Evolutionary conservation across 2,888 invertebrate species (phyloP).

Genomic region (Petrophora chlorosata): DNA sequence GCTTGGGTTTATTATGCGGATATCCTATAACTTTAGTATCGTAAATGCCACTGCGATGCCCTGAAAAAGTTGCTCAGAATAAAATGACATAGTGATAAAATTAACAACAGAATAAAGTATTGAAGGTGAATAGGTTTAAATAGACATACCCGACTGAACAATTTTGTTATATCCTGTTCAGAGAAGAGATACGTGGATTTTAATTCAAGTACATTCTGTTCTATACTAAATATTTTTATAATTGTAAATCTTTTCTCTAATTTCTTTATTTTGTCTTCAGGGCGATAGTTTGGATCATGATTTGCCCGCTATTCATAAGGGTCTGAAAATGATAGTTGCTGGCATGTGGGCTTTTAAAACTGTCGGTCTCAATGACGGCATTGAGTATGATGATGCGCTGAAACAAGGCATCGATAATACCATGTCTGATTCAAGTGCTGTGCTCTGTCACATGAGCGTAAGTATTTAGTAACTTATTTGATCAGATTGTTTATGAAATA

Average conservation of each 20-base stretch:
- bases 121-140: too few relatives aligned
- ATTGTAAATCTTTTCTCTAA: not conserved
- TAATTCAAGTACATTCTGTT: not conserved
- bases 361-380: conserved; percentile 72
- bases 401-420: conserved; percentile 81
- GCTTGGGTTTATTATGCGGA: too few relatives aligned
- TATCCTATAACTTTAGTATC: too few relatives aligned
- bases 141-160: too few relatives aligned
- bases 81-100: too few relatives aligned
- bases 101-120: too few relatives aligned
- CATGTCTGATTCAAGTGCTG: conserved; percentile 84
- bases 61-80: too few relatives aligned
- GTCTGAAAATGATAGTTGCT: conserved; percentile 88
- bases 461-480: conserved; percentile 44
- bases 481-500: too few relatives aligned
- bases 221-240: not conserved
- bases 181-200: too few relatives aligned
- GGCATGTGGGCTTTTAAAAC: conserved; percentile 87
- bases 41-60: too few relatives aligned
- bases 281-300: conserved; percentile 57
- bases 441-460: conserved; percentile 88
- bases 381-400: conserved; percentile 52
- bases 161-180: too few relatives aligned
- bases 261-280: conserved; percentile 53
- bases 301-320: conserved; percentile 86